These are phyloP conservation scores for Panulirus ornatus DNA, from an alignment of 1,140 invertebrate genomes.

Conservation along the genomic window DNA sequence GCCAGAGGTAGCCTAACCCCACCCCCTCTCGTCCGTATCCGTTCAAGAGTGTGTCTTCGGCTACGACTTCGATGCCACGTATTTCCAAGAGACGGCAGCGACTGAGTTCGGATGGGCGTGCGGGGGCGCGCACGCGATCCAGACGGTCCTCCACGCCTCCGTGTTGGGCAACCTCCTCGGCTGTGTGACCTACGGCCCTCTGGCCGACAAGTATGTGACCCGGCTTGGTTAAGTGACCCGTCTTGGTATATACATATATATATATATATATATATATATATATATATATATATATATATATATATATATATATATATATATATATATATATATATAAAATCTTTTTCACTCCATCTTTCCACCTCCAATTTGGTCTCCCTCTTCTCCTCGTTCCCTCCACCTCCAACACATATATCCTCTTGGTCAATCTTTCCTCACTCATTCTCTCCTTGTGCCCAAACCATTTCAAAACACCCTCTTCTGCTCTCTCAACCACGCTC, in stretches of 20 bases:
- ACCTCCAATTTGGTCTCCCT: no score
- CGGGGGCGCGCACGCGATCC: neutral
- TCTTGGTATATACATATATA: neutral
- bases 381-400: no score
- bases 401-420: no score
- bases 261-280: neutral
- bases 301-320: constrained; percentile 16
- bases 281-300: neutral
- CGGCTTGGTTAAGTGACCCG: no score
- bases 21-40: neutral
- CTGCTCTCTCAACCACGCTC: no score
- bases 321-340: no score
- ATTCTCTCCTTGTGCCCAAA: no score
- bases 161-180: constrained; percentile 58
- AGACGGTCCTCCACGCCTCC: constrained; percentile 25
- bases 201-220: constrained; percentile 50
- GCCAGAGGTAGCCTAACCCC: neutral
- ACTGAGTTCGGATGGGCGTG: constrained; percentile 49
- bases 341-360: no score
- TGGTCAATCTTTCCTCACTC: no score
- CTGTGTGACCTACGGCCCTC: constrained; percentile 50
- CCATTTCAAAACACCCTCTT: no score
- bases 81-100: constrained; percentile 14
- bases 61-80: constrained; percentile 45
- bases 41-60: constrained; percentile 38